Evolutionary conservation across 64 coral and sea anemone genomes (phyloP).

Genomic region (Stylophora pistillata): DNA sequence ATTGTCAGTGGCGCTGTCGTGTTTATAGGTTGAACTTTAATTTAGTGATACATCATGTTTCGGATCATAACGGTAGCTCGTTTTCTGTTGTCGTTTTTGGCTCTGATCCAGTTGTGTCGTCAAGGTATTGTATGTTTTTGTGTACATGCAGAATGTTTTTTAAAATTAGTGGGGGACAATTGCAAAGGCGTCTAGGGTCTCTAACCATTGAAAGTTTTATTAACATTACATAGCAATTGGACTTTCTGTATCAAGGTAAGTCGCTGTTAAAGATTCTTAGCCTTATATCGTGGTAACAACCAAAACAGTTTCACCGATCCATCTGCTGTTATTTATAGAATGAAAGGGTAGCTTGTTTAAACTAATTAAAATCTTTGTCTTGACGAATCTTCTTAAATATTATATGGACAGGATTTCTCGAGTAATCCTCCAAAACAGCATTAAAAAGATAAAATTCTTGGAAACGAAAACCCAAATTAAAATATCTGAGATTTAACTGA

Average conservation of each 20-base stretch:
- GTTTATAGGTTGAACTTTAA: not conserved
- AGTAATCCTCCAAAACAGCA: too few species aligned
- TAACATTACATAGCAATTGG: not conserved
- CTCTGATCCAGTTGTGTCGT: not conserved
- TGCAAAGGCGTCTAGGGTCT: too few species aligned
- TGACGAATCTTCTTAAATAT: not conserved
- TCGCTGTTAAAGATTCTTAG: not conserved
- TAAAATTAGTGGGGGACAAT: too few species aligned
- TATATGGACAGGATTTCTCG: not conserved
- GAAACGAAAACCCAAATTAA: too few species aligned
- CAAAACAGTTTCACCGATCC: not conserved
- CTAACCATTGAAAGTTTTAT: not conserved
- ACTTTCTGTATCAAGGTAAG: not conserved
- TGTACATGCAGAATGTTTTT: not conserved
- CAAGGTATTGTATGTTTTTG: slow-evolving; percentile 7
- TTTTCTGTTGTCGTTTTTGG: not conserved
- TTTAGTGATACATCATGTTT: too few species aligned
- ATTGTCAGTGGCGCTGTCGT: not conserved
- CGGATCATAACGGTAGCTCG: not conserved
- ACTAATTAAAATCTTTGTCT: not conserved
- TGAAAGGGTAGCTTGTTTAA: slow-evolving; percentile 5
- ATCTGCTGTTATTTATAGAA: slow-evolving; percentile 1
- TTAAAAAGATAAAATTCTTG: too few species aligned
- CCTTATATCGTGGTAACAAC: not conserved
- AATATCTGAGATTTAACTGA: too few species aligned